Evolutionary conservation across 2,888 invertebrate species (phyloP).

Genomic region (Steinernema scapterisci): DNA sequence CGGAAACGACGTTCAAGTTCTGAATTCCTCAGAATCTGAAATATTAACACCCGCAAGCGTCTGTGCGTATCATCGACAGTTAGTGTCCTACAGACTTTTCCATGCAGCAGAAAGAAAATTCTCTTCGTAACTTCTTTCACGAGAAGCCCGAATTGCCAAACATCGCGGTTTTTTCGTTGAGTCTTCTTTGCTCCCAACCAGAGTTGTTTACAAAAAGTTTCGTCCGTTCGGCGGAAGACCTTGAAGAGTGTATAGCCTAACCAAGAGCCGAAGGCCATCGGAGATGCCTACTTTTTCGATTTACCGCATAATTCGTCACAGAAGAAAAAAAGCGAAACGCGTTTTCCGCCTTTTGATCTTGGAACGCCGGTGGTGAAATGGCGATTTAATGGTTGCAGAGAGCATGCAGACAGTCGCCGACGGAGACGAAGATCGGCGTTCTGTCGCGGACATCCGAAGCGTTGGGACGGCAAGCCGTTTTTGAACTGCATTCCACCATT

Average conservation of each 20-base stretch:
- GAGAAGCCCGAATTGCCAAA: too few relatives aligned
- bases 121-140: too few relatives aligned
- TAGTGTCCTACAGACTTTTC: too few relatives aligned
- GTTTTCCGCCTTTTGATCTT: slow-evolving; percentile 13
- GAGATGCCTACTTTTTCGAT: background rate
- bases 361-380: background rate
- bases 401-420: background rate
- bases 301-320: background rate
- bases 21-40: too few relatives aligned
- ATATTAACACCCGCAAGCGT: too few relatives aligned
- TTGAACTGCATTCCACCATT: slow-evolving; percentile 8
- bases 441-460: slow-evolving; percentile 5
- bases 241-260: slow-evolving; percentile 20
- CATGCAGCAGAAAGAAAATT: too few relatives aligned
- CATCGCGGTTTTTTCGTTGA: background rate
- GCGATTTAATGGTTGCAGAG: background rate
- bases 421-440: background rate
- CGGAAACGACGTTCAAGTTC: too few relatives aligned
- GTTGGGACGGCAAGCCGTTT: background rate
- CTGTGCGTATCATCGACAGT: too few relatives aligned
- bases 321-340: background rate
- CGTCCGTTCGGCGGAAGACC: background rate
- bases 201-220: slow-evolving; percentile 31
- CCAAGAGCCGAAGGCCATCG: slow-evolving; percentile 4
- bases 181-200: background rate